A percentile compares a stretch with the other conserved stretches of the same genome.
Evolutionary conservation across 1,140 invertebrate genomes (phyloP).

Genomic region (Leptinotarsa undecemlineata): DNA sequence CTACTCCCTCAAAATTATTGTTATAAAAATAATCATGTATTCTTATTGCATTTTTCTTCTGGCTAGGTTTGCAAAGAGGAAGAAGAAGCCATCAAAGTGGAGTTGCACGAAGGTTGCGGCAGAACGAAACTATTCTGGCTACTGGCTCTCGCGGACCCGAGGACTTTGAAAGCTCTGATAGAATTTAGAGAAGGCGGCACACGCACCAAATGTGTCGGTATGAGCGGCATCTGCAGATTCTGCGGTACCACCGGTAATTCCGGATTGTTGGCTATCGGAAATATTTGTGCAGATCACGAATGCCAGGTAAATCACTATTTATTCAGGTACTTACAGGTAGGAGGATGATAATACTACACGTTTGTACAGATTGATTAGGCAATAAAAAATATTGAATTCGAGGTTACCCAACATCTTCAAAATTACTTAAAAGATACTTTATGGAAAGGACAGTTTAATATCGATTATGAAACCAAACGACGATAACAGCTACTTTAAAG

Average conservation of each 20-base stretch:
- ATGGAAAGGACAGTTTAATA: no score
- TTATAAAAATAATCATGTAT: neutral
- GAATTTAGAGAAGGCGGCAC: conserved; percentile 84
- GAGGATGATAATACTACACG: neutral
- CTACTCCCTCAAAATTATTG: neutral
- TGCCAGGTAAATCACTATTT: conserved; percentile 69
- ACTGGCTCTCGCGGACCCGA: conserved; percentile 86
- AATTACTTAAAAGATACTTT: no score
- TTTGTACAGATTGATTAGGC: no score
- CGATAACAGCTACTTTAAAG: no score
- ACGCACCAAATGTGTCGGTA: conserved; percentile 54
- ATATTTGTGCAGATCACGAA: conserved; percentile 90
- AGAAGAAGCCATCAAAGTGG: conserved; percentile 90
- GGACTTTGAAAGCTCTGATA: conserved; percentile 89
- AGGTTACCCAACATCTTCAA: no score
- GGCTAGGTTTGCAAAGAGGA: conserved; percentile 87
- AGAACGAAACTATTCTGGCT: conserved; percentile 95
- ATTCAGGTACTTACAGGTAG: neutral
- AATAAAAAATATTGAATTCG: no score
- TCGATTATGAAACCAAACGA: no score
- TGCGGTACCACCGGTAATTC: conserved; percentile 84
- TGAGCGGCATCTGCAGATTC: conserved; percentile 86
- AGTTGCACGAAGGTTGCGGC: conserved; percentile 94
- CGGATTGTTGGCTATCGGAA: conserved; percentile 86
- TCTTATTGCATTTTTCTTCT: no score